A percentile compares a stretch with the other conserved stretches of the same genome.
Conservation (phyloP, 2,888 invertebrate species). For the Tachina fera region DNA sequence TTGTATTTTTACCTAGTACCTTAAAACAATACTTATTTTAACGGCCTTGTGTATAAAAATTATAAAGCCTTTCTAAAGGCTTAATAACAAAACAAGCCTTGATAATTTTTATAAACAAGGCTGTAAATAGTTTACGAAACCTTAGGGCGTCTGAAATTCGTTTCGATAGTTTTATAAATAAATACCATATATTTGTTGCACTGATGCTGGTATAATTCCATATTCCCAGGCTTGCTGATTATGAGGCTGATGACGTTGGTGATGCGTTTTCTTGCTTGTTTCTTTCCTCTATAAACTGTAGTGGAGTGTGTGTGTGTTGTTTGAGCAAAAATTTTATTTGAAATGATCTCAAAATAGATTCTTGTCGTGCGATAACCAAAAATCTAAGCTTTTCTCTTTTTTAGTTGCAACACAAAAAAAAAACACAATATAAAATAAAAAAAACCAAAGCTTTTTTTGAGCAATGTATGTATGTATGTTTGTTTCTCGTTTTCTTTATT, state of each 20-base stretch:
- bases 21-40: no score
- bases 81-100: no score
- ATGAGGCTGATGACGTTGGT: constrained; percentile 42
- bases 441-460: background rate
- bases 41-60: no score
- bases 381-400: constrained; percentile 40
- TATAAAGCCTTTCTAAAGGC: no score
- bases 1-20: no score
- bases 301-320: background rate
- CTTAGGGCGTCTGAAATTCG: constrained; percentile 1
- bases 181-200: background rate
- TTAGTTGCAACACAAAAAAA: background rate
- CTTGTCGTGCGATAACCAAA: constrained; percentile 71
- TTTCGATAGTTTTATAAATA: background rate
- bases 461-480: background rate
- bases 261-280: constrained; percentile 40
- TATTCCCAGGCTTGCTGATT: constrained; percentile 63
- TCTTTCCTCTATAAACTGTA: constrained; percentile 12
- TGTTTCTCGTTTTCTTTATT: background rate
- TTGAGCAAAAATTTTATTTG: constrained; percentile 60
- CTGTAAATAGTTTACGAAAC: background rate
- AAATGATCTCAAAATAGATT: constrained; percentile 68
- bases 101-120: background rate
- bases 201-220: background rate
- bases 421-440: background rate